Percentiles rank a stretch among this genome's conserved stretches.
Evolutionary conservation across 2,797 vertebrate genomes (phyloP).

Genomic region (Tolypeutes matacus): DNA sequence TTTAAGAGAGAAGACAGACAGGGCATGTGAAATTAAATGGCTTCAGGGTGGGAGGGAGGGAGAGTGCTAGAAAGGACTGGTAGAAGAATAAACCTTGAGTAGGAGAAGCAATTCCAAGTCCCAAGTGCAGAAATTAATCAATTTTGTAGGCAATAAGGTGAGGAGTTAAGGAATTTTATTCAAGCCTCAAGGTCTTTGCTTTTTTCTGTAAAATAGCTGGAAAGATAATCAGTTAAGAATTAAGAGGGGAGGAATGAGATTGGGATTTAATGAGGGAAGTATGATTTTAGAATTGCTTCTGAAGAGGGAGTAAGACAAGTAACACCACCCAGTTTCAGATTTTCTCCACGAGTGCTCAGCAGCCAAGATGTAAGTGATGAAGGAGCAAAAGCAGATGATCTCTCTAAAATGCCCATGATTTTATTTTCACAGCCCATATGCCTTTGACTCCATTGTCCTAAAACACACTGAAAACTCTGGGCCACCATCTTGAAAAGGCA

Average conservation of each 20-base stretch:
- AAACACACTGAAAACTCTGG: not conserved
- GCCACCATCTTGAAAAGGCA: slow-evolving; percentile 52
- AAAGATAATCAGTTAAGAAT: not conserved
- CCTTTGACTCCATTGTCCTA: not conserved
- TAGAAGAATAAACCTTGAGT: not conserved
- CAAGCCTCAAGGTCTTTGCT: not conserved
- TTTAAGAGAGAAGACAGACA: not conserved
- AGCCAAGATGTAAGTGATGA: not conserved
- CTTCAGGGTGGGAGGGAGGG: not conserved
- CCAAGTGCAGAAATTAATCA: not conserved
- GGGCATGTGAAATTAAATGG: not conserved
- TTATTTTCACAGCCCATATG: not conserved
- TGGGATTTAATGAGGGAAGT: not conserved
- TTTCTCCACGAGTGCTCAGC: not conserved
- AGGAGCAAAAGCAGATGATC: not conserved
- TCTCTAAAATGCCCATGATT: not conserved
- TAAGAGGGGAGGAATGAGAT: not conserved
- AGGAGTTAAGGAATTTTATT: not conserved
- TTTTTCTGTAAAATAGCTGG: not conserved
- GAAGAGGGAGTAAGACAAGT: not conserved
- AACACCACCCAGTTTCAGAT: not conserved
- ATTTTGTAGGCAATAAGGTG: not conserved
- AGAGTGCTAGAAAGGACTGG: not conserved
- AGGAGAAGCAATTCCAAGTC: slow-evolving; percentile 24
- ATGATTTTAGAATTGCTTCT: not conserved